Base-by-base conservation (phyloP, 2,113 vertebrate genomes). In the Capricornis sumatraensis region DNA sequence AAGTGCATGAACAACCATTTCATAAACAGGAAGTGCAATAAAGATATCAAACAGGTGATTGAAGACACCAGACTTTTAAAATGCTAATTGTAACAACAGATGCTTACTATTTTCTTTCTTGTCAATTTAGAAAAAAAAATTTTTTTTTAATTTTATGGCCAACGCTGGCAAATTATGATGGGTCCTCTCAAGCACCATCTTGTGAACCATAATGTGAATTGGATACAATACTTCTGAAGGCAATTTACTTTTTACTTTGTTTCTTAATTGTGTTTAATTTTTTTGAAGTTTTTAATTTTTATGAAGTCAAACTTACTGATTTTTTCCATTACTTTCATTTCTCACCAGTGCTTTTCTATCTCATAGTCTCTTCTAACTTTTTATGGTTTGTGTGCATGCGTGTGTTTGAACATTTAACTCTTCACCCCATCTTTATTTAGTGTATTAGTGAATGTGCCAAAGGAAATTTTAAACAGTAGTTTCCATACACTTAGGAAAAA, bases 1-100 rank as follows among this genome's bases (percentile, higher is more conserved):
- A n/a, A 4, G 28, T 74, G 16, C 47, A 60, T 25, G 27, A 40
- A 6, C 27, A 76, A 23, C 74, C 8, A 17, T 52, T 87, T 84
- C 62, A 74, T 91, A 79, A 84, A 85, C 81, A 92, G 28, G 60
- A 93, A 89, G 57, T 58, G 55, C 5, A 10, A 53, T 43, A 74
- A 62, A 62, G 45, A 79, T 11, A 89, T 40, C 84, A 81, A 89
- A 82, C 12, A 93, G 58, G 83, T 67, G 17, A 62, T 57, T 47
- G 45, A 36, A 86, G 86, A 45, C 36, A 50, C n/a, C 84, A 88
- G 67, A 78, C 47, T 81, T 95, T 96, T 30, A 78, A 95, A 76
- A 87, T 64, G 83, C 45, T 93, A 79, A 94, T 94, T 57, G 58
- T 89, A 94, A 64, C 79, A 92, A 83, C 40, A 90, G 67, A 95